Base-by-base conservation (phyloP, 2,113 vertebrate genomes). In the Taurulus bubalis region DNA sequence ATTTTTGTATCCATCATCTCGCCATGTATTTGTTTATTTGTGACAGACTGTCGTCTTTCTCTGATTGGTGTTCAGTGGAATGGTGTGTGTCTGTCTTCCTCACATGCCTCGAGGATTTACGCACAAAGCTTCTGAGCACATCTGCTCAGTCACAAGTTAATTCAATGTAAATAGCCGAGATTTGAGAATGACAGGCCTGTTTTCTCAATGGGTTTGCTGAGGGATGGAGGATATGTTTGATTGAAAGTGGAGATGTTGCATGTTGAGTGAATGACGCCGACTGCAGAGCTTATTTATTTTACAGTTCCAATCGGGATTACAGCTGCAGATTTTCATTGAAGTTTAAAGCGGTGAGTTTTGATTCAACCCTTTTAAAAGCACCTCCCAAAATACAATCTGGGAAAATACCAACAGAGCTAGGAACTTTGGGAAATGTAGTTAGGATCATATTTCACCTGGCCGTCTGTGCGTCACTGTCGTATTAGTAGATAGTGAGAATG, bases 141-240 rank as follows among this genome's bases (percentile, higher is more conserved):
- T 91, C 91, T 87, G 87, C 83, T 90, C 79, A 42, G 73, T 68
- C 75, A 12, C 72, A 12, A 71, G 83, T 85, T 85, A 86, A 88
- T 87, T 88, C 84, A 91, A 4, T 67, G 75, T 62, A 77, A 91
- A 87, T 73, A 84, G 51, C 45, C 0, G 72, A 76, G 79, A 74
- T 91, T 75, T 83, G 42, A 85, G 83, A 91, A 87, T 80, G 90
- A 71, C 82, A 51, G 77, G 62, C 77, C 60, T 40, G 76, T 86
- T 88, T 93, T 89, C 84, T 94, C 90, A 89, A 89, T 92, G 93
- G 90, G 66, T 76, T 36, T 56, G 49, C 68, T 18, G 83, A 53
- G 78, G 58, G 34, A 64, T 75, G 56, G 69, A 79, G 40, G 70
- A 58, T 6, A 20, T 10, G 2, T 71, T 89, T 85, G 70, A 86